These are phyloP conservation scores for Ptychochromis oligacanthus DNA, from an alignment of 2,113 vertebrate species.

Conservation along the genomic window DNA sequence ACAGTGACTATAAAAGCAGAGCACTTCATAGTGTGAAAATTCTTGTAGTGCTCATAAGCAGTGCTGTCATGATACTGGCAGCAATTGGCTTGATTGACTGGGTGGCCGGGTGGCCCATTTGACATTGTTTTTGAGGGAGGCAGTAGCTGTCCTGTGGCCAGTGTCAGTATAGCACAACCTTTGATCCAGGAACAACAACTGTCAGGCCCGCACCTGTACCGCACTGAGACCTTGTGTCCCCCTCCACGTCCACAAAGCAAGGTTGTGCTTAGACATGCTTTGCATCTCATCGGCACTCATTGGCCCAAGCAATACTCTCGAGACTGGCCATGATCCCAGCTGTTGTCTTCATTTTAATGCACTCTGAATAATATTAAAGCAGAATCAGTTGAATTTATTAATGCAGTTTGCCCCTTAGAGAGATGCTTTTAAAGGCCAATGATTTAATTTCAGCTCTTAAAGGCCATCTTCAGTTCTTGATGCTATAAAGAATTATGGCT, in stretches of 20 bases:
- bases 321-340: constrained; percentile 76
- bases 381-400: constrained; percentile 82
- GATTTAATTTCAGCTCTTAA: constrained; percentile 83
- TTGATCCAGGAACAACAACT: constrained; percentile 75
- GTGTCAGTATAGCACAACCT: constrained; percentile 73
- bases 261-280: constrained; percentile 62
- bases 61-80: constrained; percentile 48
- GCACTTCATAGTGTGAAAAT: constrained; percentile 36
- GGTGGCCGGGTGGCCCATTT: constrained; percentile 55
- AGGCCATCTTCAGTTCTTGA: constrained; percentile 76
- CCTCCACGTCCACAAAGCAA: constrained; percentile 18
- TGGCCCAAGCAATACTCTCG: constrained; percentile 67
- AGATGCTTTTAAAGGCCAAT: constrained; percentile 84
- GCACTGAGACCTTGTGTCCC: constrained; percentile 63
- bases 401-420: constrained; percentile 76
- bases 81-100: constrained; percentile 52
- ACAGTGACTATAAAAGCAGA: constrained; percentile 21
- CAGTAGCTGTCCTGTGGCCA: constrained; percentile 61
- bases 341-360: constrained; percentile 83
- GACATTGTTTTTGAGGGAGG: constrained; percentile 68
- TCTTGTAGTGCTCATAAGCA: constrained; percentile 40
- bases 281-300: constrained; percentile 61
- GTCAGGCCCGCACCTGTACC: constrained; percentile 81
- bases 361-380: constrained; percentile 82
- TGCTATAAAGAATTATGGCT: constrained; percentile 77